Conservation (phyloP, 2,888 invertebrate species). For the Opisthograptis luteolata region DNA sequence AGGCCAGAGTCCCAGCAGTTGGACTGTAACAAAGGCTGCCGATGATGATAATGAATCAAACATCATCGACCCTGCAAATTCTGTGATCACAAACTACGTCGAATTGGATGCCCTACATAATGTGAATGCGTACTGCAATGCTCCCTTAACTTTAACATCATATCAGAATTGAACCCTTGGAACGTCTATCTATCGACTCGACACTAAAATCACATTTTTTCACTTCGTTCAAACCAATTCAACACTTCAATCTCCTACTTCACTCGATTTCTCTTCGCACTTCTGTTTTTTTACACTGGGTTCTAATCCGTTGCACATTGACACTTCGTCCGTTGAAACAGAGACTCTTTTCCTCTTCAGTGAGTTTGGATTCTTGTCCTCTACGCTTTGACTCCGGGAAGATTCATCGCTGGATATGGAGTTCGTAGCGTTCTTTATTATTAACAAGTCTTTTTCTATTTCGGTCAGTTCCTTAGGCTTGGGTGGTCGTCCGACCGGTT, state of each 20-base stretch:
- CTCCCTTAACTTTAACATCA: too few relatives aligned
- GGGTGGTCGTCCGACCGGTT: constrained; percentile 54
- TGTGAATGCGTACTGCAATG: too few relatives aligned
- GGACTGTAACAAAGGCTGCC: too few relatives aligned
- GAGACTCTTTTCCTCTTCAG: constrained; percentile 25
- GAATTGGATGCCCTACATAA: too few relatives aligned
- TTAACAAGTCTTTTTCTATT: constrained; percentile 73
- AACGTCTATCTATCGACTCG: constrained; percentile 4
- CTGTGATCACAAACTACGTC: too few relatives aligned
- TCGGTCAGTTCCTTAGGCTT: constrained; percentile 71
- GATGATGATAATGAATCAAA: too few relatives aligned
- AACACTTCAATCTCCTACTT: constrained; percentile 36
- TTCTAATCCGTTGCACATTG: constrained; percentile 22
- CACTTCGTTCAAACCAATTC: not conserved
- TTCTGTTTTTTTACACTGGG: constrained; percentile 32
- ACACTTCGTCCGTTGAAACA: constrained; percentile 19
- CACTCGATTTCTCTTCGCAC: constrained; percentile 26
- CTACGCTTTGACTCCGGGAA: constrained; percentile 40
- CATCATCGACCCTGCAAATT: too few relatives aligned
- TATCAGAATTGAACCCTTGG: not conserved
- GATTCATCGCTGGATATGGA: constrained; percentile 64
- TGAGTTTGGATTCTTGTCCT: constrained; percentile 37
- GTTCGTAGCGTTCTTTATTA: constrained; percentile 70
- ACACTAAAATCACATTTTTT: constrained; percentile 9
- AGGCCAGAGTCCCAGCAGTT: too few relatives aligned